A percentile compares a stretch with the other conserved stretches of the same genome.
Conservation (phyloP, 2,113 vertebrate genomes). For the Oenanthe melanoleuca region DNA sequence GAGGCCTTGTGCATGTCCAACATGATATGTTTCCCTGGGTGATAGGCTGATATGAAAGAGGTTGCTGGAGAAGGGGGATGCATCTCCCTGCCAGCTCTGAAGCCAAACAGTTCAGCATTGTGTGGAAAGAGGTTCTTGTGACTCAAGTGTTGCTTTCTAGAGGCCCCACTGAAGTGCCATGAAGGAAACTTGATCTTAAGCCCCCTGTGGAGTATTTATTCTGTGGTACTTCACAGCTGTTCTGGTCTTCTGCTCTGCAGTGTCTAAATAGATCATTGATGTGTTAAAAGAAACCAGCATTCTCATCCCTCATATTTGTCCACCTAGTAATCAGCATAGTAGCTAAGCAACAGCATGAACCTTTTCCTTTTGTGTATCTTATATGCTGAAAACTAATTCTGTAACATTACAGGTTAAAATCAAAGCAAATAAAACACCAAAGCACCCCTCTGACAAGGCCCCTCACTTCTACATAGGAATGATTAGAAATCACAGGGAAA, state of each 20-base stretch:
- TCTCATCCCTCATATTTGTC: background rate
- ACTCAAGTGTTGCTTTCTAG: background rate
- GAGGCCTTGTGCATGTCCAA: background rate
- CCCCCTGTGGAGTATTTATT: background rate
- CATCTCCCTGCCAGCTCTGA: background rate
- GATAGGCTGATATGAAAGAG: background rate
- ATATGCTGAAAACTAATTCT: background rate
- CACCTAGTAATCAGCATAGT: background rate
- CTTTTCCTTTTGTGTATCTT: background rate
- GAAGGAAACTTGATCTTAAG: background rate
- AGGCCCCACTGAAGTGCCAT: background rate
- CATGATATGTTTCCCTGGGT: background rate
- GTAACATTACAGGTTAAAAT: background rate
- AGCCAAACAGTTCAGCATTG: background rate
- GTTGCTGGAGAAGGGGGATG: background rate
- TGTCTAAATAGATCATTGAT: background rate
- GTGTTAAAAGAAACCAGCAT: background rate
- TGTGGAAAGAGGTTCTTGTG: background rate
- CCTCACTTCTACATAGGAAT: background rate
- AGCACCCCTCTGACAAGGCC: background rate
- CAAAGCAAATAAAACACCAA: background rate
- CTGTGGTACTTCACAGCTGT: background rate
- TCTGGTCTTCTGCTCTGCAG: background rate
- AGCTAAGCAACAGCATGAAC: background rate
- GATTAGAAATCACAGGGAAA: background rate